Base-by-base conservation (phyloP, 2,797 vertebrate genomes). In the Cyclopterus lumpus region DNA sequence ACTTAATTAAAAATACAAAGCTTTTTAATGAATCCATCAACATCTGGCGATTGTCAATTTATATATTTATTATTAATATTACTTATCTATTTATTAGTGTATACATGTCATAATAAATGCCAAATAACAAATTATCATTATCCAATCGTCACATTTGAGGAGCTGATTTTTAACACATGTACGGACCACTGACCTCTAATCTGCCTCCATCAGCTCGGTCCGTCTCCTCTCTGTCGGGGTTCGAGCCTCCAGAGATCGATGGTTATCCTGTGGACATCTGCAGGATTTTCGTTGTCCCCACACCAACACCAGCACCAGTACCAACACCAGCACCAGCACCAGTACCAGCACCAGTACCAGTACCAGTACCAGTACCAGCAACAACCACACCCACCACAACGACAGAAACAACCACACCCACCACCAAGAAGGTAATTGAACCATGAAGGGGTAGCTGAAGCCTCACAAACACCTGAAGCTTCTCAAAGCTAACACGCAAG, bases 211-310 rank as follows among this genome's bases (percentile, higher is more conserved):
- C 67, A 90, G 84, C 32, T 68, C 36, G 1, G 6, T 15, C 24
- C 2, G 5, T 5, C 48, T 46, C 70, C 18, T 48, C 40, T 28
- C 26, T 66, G 8, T 48, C 15, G 0, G 83, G 66, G 0, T 82
- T 80, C 5, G 86, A 88, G 4, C 36, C 79, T 20, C 84, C 87
- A 44, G 81, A 87, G 46, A 5, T 93, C 0, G 92, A 94, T 3
- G 92, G 92, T 4, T 90, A 59, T 1, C 68, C 90, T 8, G 90
- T 93, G 48, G 84, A 82, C 18, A 34, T 48, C 49, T 94, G 93
- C 57, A 63, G 40, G 65, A 44, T 77, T 16, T 24, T 82, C 11
- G 0, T 61, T 5, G 10, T 11, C 4, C 0, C 30, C 1, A 40
- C 61, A 5, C 38, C 78, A 0, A 16, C 3, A 28, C 26, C 42